These are phyloP conservation scores for Albula goreensis DNA, from an alignment of 2,113 vertebrate species.

Conservation along the genomic window DNA sequence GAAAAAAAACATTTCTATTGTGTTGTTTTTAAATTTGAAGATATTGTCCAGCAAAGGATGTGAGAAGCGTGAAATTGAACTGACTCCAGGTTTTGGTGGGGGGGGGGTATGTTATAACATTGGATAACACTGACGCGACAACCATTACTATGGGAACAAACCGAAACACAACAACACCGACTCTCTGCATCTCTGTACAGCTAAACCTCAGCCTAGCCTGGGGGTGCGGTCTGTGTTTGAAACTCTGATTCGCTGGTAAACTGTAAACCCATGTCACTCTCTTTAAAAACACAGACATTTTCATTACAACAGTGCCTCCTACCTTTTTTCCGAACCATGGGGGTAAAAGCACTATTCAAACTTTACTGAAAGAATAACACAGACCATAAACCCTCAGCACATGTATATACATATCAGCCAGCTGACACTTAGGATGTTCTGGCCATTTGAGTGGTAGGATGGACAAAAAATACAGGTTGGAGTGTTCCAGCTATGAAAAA, in stretches of 20 bases:
- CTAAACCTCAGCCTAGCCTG: background rate
- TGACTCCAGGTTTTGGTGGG: background rate
- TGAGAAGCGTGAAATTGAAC: conserved; percentile 55
- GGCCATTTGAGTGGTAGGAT: too few species aligned
- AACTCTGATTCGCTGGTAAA: conserved; percentile 5
- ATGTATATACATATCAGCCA: background rate
- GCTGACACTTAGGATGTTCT: too few species aligned
- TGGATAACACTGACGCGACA: background rate
- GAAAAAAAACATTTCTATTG: conserved; percentile 81
- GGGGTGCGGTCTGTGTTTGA: background rate
- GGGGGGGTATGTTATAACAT: background rate
- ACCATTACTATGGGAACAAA: conserved; percentile 12
- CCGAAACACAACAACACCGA: background rate
- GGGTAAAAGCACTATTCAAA: background rate
- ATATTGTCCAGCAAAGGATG: conserved; percentile 72
- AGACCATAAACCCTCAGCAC: background rate
- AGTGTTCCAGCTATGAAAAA: too few species aligned
- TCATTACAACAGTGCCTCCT: background rate
- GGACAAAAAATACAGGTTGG: too few species aligned
- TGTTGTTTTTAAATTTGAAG: conserved; percentile 81
- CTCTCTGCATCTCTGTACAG: background rate
- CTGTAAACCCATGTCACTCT: background rate
- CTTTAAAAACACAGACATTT: background rate
- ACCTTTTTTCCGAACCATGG: background rate
- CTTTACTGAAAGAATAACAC: background rate